A percentile compares a stretch with the other conserved stretches of the same genome.
phyloP scores from a whole-genome alignment of 2,888 invertebrate species.

The Rhogogaster chlorosoma region DNA sequence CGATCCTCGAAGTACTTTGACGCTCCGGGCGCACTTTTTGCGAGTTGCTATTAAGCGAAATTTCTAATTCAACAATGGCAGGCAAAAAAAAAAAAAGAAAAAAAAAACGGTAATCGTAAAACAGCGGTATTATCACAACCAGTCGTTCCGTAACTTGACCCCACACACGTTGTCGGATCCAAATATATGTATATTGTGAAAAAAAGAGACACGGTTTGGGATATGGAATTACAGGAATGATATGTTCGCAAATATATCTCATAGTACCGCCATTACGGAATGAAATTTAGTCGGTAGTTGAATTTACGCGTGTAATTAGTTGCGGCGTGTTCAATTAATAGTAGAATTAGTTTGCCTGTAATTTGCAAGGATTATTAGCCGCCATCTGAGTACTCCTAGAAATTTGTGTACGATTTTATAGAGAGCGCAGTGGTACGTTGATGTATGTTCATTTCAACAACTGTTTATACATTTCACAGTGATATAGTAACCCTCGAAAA shows the following conservation, averaged over 20 bases:
- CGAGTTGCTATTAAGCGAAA: neutral
- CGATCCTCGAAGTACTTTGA: neutral
- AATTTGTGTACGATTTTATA: neutral
- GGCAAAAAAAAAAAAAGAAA: neutral
- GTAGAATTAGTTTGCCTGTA: neutral
- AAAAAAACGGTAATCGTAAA: neutral
- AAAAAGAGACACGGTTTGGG: neutral
- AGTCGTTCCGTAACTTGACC: neutral
- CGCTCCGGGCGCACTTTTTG: constrained; percentile 1
- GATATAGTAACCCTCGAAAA: neutral
- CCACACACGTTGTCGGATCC: neutral
- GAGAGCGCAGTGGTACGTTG: neutral
- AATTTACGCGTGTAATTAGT: neutral
- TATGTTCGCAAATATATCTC: neutral
- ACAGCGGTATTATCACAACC: neutral
- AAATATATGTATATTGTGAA: neutral
- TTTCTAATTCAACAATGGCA: neutral
- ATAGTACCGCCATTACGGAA: neutral
- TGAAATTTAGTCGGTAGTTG: neutral
- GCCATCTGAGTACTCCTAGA: neutral
- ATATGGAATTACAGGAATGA: neutral
- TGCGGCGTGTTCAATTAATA: neutral
- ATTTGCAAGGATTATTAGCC: constrained; percentile 16
- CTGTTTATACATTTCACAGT: neutral
- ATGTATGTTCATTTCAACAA: neutral